Evolutionary conservation across 2,797 vertebrate species (phyloP).

Genomic region (Meda fulgida): DNA sequence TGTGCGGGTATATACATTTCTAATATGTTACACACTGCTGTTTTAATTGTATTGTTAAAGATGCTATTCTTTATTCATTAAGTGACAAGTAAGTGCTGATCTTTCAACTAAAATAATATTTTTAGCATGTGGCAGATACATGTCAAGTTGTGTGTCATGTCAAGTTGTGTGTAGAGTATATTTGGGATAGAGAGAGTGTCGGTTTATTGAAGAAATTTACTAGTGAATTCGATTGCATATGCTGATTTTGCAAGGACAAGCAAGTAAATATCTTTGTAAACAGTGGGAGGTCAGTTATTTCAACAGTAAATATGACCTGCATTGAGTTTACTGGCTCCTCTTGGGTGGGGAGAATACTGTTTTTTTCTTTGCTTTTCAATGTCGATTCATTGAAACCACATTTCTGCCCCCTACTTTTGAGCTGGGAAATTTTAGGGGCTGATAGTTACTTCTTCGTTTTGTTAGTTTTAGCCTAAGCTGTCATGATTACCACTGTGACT

Average conservation of each 20-base stretch:
- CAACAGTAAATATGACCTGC: slow-evolving; percentile 29
- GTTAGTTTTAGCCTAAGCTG: neutral
- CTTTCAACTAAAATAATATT: neutral
- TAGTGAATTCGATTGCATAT: neutral
- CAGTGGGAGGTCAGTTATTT: slow-evolving; percentile 7
- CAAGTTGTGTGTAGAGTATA: neutral
- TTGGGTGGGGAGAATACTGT: slow-evolving; percentile 58
- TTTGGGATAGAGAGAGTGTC: neutral
- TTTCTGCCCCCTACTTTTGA: neutral
- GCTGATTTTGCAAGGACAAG: neutral
- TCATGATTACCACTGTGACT: neutral
- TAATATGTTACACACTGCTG: neutral
- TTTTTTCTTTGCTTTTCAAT: neutral
- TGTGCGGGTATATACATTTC: neutral
- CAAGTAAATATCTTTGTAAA: neutral
- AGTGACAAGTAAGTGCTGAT: neutral
- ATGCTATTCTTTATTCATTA: neutral
- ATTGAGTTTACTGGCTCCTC: slow-evolving; percentile 47
- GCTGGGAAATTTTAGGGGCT: neutral
- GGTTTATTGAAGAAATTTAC: neutral
- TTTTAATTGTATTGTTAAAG: neutral
- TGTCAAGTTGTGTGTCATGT: neutral
- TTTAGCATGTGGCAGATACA: neutral
- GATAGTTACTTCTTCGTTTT: neutral
- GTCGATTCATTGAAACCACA: slow-evolving; percentile 24